Evolutionary conservation across 1,140 invertebrate genomes (phyloP).

Genomic region (Drosophila auraria): DNA sequence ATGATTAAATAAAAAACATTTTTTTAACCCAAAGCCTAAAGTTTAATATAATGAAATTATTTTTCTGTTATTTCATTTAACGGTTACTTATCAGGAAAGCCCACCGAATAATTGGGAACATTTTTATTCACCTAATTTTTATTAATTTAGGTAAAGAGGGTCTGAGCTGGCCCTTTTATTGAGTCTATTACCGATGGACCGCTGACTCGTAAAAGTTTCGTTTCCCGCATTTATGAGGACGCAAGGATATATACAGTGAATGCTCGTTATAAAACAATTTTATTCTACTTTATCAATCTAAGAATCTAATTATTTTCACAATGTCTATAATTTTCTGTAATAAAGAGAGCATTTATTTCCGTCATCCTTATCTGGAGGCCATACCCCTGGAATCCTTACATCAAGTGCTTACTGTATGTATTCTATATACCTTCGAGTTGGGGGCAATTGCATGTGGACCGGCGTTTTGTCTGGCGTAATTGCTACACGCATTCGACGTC

Average conservation of each 20-base stretch:
- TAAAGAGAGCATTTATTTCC: no score
- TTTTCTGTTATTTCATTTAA: not conserved
- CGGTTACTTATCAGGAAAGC: not conserved
- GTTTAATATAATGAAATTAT: not conserved
- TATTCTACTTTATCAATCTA: no score
- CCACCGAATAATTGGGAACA: not conserved
- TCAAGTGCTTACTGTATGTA: not conserved
- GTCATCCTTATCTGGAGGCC: no score
- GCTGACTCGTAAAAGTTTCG: constrained; percentile 23
- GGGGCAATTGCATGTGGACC: constrained; percentile 42
- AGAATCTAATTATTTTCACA: no score
- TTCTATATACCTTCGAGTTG: not conserved
- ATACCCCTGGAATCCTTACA: no score
- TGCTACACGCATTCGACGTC: constrained; percentile 60
- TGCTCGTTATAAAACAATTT: no score
- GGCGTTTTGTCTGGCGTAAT: constrained; percentile 54
- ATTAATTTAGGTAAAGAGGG: constrained; percentile 33
- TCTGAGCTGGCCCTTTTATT: constrained; percentile 39
- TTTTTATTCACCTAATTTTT: constrained; percentile 24
- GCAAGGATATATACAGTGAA: constrained; percentile 1
- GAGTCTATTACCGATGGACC: constrained; percentile 32
- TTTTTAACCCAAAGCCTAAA: no score
- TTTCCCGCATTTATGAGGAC: constrained; percentile 12
- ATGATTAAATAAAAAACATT: no score
- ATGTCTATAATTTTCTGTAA: not conserved